Evolutionary conservation across 2,888 invertebrate genomes (phyloP), one percentile per base, ranked within the genome.

Genomic region (Argynnis bischoffii): DNA sequence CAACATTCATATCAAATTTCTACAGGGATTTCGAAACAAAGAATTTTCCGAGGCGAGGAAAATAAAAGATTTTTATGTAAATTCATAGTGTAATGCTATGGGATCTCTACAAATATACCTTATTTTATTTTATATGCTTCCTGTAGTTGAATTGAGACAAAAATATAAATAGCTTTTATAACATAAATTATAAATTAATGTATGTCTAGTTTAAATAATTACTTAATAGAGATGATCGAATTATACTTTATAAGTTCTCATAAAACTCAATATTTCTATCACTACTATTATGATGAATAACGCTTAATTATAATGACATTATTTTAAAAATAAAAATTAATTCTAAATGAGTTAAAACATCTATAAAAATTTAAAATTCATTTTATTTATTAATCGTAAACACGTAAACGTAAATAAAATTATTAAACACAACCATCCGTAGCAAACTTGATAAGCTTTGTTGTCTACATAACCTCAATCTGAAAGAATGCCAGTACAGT

Each of bases 1-100:
- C 64, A 56, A 63, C 63, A 64, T 64, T 67, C 70, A 67, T 67
- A 63, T 63, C 63, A 65, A 35, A 55, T 63, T 68, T 69, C 66
- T 66, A 66, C 63, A 66, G 63, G 61, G 66, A 55, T 41, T 65
- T 64, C 57, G 57, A 63, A 68, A 70, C 70, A 70, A 70, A 68
- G 63, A 41, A 67, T 47, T 41, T 31, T 67, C 41, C 11, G 57
- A 35, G 56, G 54, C 59, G 53, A 50, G 47, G 54, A 55, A 59
- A 64, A 55, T 64, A 68, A 64, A 64, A 59, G 60, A 60, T 69
- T 69, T 69, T 64, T 63, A 67, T 57, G 51, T 53, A 68, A 60
- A 69, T 64, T 64, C 60, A 60, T 60, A 55, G 55, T 61, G 55
- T 68, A 53, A 63, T 67, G 41, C 57, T 16, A 26, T 18, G 21